Conservation (phyloP, 2,888 invertebrate genomes). For the Syrista parreyssii region DNA sequence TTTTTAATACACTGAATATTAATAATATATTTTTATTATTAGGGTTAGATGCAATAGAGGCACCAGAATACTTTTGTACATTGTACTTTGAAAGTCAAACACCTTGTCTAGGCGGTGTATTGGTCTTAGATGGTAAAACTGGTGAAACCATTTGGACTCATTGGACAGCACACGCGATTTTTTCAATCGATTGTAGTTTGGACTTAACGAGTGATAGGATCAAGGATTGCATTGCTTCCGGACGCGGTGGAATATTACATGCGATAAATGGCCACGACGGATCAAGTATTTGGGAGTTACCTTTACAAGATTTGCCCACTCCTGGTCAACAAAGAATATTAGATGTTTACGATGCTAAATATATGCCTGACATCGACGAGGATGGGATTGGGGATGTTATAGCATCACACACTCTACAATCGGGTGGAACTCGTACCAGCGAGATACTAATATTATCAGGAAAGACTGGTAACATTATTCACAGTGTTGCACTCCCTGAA, state of each 20-base stretch:
- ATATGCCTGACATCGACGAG: constrained; percentile 76
- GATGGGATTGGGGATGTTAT: constrained; percentile 79
- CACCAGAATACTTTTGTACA: constrained; percentile 72
- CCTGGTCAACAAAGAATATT: constrained; percentile 46
- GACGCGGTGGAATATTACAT: constrained; percentile 76
- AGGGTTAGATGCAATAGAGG: constrained; percentile 54
- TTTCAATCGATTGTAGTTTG: constrained; percentile 77
- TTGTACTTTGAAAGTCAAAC: constrained; percentile 74
- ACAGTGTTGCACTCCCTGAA: constrained; percentile 73
- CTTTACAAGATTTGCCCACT: constrained; percentile 65
- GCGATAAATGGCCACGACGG: constrained; percentile 78
- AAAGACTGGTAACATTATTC: constrained; percentile 74
- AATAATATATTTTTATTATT: not conserved
- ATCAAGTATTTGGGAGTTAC: constrained; percentile 74
- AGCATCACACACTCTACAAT: constrained; percentile 74
- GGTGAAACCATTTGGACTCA: constrained; percentile 81
- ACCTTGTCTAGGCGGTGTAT: constrained; percentile 80
- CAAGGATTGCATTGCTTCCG: constrained; percentile 80
- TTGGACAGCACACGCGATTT: constrained; percentile 79
- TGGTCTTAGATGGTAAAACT: constrained; percentile 79
- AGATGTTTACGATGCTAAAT: constrained; percentile 78
- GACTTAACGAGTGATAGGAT: constrained; percentile 78
- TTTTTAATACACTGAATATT: not conserved
- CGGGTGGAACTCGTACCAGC: constrained; percentile 69
- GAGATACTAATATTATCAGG: constrained; percentile 79